Percentiles rank a stretch among this genome's conserved stretches.
phyloP scores from a whole-genome alignment of 2,113 vertebrate genomes.

The Jaculus jaculus region DNA sequence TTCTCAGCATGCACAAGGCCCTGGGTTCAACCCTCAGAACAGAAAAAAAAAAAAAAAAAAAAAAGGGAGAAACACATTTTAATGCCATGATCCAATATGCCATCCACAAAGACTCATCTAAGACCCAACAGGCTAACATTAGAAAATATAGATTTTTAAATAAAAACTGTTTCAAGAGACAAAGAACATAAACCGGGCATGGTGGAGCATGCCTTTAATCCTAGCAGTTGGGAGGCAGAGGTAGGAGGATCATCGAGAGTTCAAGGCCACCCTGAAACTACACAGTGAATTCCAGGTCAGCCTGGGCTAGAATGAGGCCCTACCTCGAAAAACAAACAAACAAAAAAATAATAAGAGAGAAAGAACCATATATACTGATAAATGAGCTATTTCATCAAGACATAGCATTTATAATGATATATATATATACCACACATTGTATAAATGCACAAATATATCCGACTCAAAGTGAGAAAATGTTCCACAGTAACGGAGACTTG shows the following conservation, averaged over 20 bases:
- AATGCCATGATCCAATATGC: neutral
- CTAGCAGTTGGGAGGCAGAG: too few species aligned
- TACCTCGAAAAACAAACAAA: too few species aligned
- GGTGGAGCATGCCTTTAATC: too few species aligned
- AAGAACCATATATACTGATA: neutral
- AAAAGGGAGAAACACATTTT: neutral
- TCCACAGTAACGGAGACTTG: neutral
- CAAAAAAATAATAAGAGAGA: too few species aligned
- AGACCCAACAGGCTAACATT: neutral
- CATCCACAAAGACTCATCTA: neutral
- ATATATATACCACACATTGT: neutral
- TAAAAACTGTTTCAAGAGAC: slow-evolving; percentile 35
- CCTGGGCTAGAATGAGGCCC: too few species aligned
- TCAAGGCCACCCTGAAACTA: too few species aligned
- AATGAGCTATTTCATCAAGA: neutral
- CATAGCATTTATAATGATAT: neutral
- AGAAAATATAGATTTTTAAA: slow-evolving; percentile 43
- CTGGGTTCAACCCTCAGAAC: too few species aligned
- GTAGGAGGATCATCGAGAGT: too few species aligned
- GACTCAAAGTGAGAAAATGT: neutral
- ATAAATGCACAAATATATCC: neutral
- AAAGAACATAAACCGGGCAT: too few species aligned
- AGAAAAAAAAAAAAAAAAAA: neutral
- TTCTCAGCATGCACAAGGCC: neutral
- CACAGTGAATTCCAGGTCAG: too few species aligned